Evolutionary conservation across 2,888 invertebrate species (phyloP).

Genomic region (Cremastinae sp.): DNA sequence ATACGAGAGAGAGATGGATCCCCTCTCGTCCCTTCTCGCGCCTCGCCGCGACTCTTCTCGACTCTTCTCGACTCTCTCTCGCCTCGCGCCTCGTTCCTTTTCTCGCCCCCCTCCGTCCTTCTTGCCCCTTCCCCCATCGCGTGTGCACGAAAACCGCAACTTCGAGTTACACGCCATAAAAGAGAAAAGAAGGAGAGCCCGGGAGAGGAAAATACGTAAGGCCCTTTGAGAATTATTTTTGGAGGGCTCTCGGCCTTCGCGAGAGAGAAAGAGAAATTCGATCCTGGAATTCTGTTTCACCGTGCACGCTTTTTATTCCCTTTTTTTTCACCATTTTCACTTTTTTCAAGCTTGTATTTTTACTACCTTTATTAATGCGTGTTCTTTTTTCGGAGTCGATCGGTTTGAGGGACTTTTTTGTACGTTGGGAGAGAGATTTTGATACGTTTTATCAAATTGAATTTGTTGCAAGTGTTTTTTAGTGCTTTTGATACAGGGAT

Average conservation of each 20-base stretch:
- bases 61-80: conserved; percentile 14
- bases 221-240: conserved; percentile 61
- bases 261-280: conserved; percentile 18
- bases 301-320: conserved; percentile 18
- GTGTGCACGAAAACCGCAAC: conserved; percentile 87
- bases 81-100: background rate
- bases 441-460: too few species aligned
- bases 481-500: too few species aligned
- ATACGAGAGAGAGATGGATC: conserved; percentile 54
- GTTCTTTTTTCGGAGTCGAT: too few species aligned
- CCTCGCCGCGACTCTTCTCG: conserved; percentile 1
- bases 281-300: conserved; percentile 29
- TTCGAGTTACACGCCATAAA: conserved; percentile 45
- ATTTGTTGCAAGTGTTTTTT: too few species aligned
- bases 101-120: background rate
- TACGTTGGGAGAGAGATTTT: too few species aligned
- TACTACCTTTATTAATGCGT: too few species aligned
- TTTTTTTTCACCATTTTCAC: background rate
- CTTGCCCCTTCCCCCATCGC: conserved; percentile 72
- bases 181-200: conserved; percentile 49
- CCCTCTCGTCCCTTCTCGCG: too few species aligned
- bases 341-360: too few species aligned
- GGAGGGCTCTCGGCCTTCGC: conserved; percentile 55
- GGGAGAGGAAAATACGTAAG: conserved; percentile 53
- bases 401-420: too few species aligned